phyloP scores from a whole-genome alignment of 2,113 vertebrate species.

The Pollachius pollachius region DNA sequence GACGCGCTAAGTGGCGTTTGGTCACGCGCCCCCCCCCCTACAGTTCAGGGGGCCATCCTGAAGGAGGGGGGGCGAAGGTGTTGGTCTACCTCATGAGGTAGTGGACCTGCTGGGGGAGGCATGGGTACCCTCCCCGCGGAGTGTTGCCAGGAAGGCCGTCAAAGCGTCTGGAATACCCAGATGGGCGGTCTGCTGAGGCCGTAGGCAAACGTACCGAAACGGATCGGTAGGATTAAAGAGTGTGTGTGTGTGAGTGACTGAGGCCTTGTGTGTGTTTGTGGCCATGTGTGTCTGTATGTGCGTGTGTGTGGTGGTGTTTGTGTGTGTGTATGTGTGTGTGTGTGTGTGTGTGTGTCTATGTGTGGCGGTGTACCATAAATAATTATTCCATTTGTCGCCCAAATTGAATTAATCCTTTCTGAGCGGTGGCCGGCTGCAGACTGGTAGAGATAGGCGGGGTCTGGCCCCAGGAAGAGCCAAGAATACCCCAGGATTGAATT shows the following conservation, averaged over 20 bases:
- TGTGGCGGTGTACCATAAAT: no score
- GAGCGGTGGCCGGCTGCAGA: no score
- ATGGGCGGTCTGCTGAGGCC: constrained; percentile 34
- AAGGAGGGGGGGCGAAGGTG: constrained; percentile 1
- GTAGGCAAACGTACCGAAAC: constrained; percentile 8
- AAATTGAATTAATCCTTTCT: no score
- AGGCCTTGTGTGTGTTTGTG: not conserved
- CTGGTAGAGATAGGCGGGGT: no score
- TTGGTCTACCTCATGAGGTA: constrained; percentile 43
- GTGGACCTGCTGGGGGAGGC: constrained; percentile 26
- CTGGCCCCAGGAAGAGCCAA: no score
- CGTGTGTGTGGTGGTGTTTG: no score
- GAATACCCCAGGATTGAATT: no score
- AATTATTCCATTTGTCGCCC: no score
- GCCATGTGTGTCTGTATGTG: not conserved
- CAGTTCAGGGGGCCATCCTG: constrained; percentile 4
- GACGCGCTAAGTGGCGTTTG: constrained; percentile 51
- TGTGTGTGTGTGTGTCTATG: not conserved
- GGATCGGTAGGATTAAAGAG: not conserved
- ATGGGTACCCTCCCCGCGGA: constrained; percentile 2
- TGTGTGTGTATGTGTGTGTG: not conserved
- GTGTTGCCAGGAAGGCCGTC: not conserved
- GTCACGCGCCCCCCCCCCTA: constrained; percentile 31
- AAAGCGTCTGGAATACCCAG: not conserved
- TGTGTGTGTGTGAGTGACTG: not conserved